Conservation (phyloP, 2,113 vertebrate genomes). For the Apodemus sylvaticus region DNA sequence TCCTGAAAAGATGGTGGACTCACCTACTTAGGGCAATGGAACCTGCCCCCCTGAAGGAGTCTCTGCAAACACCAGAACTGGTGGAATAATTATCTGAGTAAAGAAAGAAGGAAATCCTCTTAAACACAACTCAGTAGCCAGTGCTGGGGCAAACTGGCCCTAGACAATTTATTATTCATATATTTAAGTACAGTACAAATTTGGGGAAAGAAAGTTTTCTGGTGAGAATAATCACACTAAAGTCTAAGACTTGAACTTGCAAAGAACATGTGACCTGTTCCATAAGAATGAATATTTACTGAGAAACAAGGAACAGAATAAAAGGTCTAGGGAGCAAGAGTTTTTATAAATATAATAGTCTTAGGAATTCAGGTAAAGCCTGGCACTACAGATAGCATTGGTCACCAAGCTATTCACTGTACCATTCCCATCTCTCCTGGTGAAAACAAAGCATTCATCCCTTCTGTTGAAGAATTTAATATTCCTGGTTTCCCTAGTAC, state of each 20-base stretch:
- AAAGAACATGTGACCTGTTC: not conserved
- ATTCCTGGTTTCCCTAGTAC: not conserved
- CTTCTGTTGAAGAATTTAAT: not conserved
- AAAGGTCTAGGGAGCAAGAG: not conserved
- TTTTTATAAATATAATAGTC: not conserved
- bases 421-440: no score
- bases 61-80: not conserved
- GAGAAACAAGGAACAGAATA: not conserved
- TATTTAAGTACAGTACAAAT: not conserved
- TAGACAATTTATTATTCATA: not conserved
- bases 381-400: not conserved
- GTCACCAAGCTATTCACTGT: not conserved
- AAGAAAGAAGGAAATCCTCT: not conserved
- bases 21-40: not conserved
- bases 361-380: not conserved
- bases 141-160: not conserved
- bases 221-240: not conserved
- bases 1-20: accelerated
- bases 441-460: not conserved
- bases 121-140: not conserved
- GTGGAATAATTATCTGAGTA: not conserved
- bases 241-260: not conserved
- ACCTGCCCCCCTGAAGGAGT: not conserved
- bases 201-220: not conserved
- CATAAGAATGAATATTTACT: not conserved